Base-by-base conservation (phyloP, 2,888 invertebrate species). In the Drosophila kanekoi region DNA sequence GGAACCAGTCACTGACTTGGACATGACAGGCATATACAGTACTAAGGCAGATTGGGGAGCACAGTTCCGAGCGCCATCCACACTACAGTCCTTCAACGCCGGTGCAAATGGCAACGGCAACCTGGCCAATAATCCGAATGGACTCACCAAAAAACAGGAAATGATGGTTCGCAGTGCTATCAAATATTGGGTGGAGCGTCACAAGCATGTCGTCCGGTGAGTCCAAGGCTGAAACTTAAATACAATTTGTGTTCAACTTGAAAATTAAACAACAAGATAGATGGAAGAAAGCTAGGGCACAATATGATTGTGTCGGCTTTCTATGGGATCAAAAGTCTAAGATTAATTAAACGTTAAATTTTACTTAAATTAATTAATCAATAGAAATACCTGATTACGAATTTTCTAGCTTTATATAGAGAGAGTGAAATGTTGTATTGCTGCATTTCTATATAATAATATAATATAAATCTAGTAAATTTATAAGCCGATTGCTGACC, bases 101-200 rank as follows among this genome's bases (percentile, higher is more conserved):
- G 78, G 79, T 6, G 84, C 83, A 35, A 79, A 79, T 40, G 94
- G 93, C 8, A 79, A 77, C 33, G 94, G 92, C 4, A 90, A 94
- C 0, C 84, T 64, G 13, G 62, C 93, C 1, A 87, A 93, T 3
- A 96, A 97, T 76, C 97, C 97, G 0, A 97, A 97, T 77, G 96
- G 96, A 0, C 92, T 97, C 52, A 95, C 95, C 0, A 95, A 95
- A 91, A 97, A 97, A 88, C 97, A 97, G 89, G 97, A 97, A 91
- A 94, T 96, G 93, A 93, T 97, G 92, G 97, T 97, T 1, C 93
- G 97, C 76, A 97, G 96, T 35, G 96, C 97, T 16, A 97, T 97
- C 84, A 97, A 97, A 87, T 97, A 97, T 89, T 97, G 97, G 97
- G 97, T 97, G 32, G 97, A 97, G 89, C 93, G 97, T 40, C 97